A percentile compares a stretch with the other conserved stretches of the same genome.
Conservation (phyloP, 2,888 invertebrate genomes). For the Pandemis corylana region DNA sequence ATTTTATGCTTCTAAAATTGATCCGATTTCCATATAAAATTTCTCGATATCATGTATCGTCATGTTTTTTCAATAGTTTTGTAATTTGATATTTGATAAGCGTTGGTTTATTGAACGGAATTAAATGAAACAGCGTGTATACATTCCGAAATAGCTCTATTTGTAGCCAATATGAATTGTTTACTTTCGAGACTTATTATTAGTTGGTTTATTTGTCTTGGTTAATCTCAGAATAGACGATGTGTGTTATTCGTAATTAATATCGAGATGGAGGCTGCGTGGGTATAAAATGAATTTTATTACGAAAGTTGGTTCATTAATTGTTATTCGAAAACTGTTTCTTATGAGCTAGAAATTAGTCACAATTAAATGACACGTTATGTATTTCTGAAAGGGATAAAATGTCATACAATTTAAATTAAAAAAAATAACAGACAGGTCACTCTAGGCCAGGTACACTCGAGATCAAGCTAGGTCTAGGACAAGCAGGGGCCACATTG, state of each 20-base stretch:
- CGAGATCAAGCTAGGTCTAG: no score
- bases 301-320: background rate
- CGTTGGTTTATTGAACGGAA: background rate
- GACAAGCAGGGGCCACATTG: no score
- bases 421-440: no score
- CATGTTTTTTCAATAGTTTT: background rate
- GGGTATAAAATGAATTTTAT: background rate
- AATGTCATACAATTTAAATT: no score
- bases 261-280: background rate
- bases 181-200: constrained; percentile 4
- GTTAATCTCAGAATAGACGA: background rate
- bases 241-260: no score
- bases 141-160: background rate
- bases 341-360: no score
- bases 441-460: no score
- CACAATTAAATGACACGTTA: no score
- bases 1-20: no score
- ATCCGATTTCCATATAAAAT: background rate
- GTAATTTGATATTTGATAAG: background rate
- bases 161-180: constrained; percentile 1
- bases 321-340: background rate
- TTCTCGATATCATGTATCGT: background rate
- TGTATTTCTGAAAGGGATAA: no score
- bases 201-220: constrained; percentile 11
- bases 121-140: background rate